Evolutionary conservation across 2,888 invertebrate species (phyloP), one percentile per base, ranked within the genome.

Genomic region (Allygus modestus): DNA sequence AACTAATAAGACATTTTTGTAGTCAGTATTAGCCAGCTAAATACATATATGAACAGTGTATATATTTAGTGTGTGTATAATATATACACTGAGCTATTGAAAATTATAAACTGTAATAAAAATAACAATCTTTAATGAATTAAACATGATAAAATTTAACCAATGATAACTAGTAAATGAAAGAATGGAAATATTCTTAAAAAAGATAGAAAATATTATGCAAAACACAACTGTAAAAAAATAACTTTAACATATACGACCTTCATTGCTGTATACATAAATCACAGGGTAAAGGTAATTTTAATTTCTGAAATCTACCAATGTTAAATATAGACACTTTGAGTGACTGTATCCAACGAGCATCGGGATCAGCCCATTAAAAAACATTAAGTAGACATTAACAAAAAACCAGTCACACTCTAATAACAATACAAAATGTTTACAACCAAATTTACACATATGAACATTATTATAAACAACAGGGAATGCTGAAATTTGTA

Each of bases 401-500:
- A 28, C 31, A 65, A 65, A 65, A 58, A 65, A 65, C 9, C 65
- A 65, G 11, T 28, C 28, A 28, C 65, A 58, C 58, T 46, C 54
- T 65, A 31, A 15, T 65, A 65, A 65, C 65, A 26, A 28, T 31
- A 28, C 65, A 65, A 54, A 20, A 28, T 65, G 7, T 65, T 65
- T 65, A 65, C 17, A 65, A 28, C 2, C 5, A 5, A 65, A 65
- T 31, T 28, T 65, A 28, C 28, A 28, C 12, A 65, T 65, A 65
- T 65, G 15, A 65, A 65, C 65, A 65, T 28, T 65, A 65, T 28
- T 65, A 65, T 31, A 65, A 65, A 65, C 28, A 5, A 28, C 2
- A 1, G 65, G 79, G 79, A 79, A 79, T 79, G 79, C 54, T 33
- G 79, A 79, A 28, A 79, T 20, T 28, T 17, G 26, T 20, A 28